phyloP scores from a whole-genome alignment of 2,888 invertebrate genomes.

The Abrostola tripartita region DNA sequence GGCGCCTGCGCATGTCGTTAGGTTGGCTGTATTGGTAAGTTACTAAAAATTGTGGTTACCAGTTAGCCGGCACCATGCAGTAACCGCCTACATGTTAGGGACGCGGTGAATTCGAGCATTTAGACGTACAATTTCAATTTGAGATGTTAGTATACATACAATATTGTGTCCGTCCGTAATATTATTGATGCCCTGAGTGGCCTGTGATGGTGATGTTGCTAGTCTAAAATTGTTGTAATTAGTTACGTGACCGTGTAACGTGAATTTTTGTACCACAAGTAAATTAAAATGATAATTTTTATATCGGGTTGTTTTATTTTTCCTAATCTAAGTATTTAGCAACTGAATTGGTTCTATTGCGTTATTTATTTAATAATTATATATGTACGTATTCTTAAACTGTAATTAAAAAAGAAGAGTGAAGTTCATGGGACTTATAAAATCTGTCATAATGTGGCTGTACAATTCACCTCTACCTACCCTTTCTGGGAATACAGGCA shows the following conservation, averaged over 20 bases:
- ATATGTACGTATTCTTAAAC: too few species aligned
- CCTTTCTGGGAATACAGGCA: background rate
- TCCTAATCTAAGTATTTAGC: background rate
- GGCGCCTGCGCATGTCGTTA: constrained; percentile 1
- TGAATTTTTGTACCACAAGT: constrained; percentile 75
- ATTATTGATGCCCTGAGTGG: constrained; percentile 24
- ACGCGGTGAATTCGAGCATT: constrained; percentile 4
- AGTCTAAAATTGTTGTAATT: constrained; percentile 58
- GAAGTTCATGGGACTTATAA: too few species aligned
- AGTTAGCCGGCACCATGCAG: background rate
- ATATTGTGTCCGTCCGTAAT: constrained; percentile 22
- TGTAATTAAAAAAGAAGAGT: too few species aligned
- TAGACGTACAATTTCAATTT: constrained; percentile 23
- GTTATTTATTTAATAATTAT: too few species aligned
- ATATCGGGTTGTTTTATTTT: constrained; percentile 30
- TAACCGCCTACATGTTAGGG: background rate
- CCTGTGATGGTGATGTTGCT: constrained; percentile 41
- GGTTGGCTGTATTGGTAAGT: background rate
- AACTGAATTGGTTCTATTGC: too few species aligned
- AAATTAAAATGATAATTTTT: constrained; percentile 59
- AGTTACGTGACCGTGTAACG: constrained; percentile 57
- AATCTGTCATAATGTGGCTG: too few species aligned
- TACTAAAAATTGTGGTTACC: too few species aligned
- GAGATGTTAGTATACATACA: constrained; percentile 15
- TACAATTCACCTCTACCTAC: background rate